Evolutionary conservation across 2,888 invertebrate species (phyloP).

Genomic region (Merodon equestris): DNA sequence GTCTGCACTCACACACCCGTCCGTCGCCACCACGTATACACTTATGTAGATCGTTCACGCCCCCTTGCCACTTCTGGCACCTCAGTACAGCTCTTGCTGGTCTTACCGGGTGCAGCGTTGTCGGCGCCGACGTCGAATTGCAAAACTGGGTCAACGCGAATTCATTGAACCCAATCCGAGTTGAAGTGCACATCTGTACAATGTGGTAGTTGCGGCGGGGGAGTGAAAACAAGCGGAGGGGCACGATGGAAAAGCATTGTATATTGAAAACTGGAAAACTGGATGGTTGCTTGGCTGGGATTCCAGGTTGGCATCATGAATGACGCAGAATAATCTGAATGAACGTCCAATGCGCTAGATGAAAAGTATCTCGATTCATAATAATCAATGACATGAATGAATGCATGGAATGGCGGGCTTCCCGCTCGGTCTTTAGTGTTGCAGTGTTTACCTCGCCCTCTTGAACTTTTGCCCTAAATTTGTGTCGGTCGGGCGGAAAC

Average conservation of each 20-base stretch:
- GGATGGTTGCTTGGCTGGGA: slow-evolving; percentile 41
- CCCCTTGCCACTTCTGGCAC: too few relatives aligned
- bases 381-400: slow-evolving; percentile 49
- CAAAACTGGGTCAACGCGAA: slow-evolving; percentile 54
- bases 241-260: neutral
- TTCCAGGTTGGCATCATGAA: slow-evolving; percentile 46
- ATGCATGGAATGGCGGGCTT: slow-evolving; percentile 23
- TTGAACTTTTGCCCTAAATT: slow-evolving; percentile 63
- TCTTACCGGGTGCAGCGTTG: slow-evolving; percentile 48
- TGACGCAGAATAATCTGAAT: slow-evolving; percentile 52
- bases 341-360: slow-evolving; percentile 20
- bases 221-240: neutral
- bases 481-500: neutral
- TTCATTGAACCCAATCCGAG: slow-evolving; percentile 55
- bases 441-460: slow-evolving; percentile 21
- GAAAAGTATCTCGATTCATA: slow-evolving; percentile 30
- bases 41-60: too few relatives aligned
- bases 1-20: slow-evolving; percentile 23
- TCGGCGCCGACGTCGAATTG: slow-evolving; percentile 59
- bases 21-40: too few relatives aligned
- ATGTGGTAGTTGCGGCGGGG: neutral
- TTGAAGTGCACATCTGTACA: neutral
- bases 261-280: slow-evolving; percentile 9
- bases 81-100: neutral
- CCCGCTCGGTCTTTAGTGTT: slow-evolving; percentile 1